These are phyloP conservation scores for Pomatostomus ruficeps DNA, from an alignment of 2,113 vertebrate genomes.

Conservation along the genomic window DNA sequence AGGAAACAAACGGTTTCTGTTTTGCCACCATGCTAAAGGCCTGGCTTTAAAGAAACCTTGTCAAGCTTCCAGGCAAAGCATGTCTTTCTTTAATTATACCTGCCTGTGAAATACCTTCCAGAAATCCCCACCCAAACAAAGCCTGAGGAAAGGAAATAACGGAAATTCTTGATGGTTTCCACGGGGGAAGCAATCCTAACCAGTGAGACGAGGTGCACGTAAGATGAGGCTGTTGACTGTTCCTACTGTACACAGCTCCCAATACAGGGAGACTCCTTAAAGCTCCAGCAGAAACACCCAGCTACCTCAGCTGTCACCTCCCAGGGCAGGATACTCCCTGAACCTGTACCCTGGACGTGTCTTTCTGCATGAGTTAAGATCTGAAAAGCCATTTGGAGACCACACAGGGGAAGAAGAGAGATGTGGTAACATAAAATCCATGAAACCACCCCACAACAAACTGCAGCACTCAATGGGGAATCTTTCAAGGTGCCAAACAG, in stretches of 20 bases:
- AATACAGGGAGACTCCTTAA: not conserved
- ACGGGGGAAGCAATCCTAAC: not conserved
- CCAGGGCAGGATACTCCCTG: not conserved
- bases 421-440: not conserved
- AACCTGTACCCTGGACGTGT: not conserved
- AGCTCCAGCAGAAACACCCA: not conserved
- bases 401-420: not conserved
- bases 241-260: constrained; percentile 13
- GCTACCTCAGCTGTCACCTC: not conserved
- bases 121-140: constrained; percentile 66
- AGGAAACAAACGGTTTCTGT: constrained; percentile 11
- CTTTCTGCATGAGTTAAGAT: rapidly evolving
- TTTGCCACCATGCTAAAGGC: not conserved
- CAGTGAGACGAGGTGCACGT: constrained; percentile 31
- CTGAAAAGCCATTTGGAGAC: not conserved
- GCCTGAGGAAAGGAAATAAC: constrained; percentile 56
- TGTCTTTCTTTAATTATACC: constrained; percentile 54
- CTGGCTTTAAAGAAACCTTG: constrained; percentile 12
- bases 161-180: constrained; percentile 59
- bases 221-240: constrained; percentile 24
- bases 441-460: not conserved
- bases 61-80: constrained; percentile 4
- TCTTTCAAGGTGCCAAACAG: not conserved
- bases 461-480: not conserved
- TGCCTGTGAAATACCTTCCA: constrained; percentile 60